phyloP scores from a whole-genome alignment of 1,140 invertebrate genomes.

The Drosophila kanapiae region DNA sequence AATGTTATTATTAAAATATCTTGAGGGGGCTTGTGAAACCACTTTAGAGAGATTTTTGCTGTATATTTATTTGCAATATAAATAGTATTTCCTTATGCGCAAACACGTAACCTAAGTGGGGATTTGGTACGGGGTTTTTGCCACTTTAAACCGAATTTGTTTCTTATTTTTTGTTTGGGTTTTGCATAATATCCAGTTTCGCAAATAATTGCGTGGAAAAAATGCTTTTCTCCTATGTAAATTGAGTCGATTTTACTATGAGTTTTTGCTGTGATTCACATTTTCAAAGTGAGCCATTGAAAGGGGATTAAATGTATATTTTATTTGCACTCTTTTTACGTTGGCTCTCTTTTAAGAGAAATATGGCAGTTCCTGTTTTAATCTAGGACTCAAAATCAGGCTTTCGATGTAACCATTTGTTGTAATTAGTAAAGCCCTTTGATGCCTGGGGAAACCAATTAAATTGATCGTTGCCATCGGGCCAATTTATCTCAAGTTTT shows the following conservation, averaged over 20 bases:
- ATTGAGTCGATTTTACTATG: background rate
- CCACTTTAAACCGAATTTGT: background rate
- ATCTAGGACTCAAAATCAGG: background rate
- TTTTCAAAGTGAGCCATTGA: background rate
- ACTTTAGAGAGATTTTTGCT: background rate
- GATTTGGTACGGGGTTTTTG: background rate
- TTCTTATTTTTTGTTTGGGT: background rate
- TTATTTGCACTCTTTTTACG: background rate
- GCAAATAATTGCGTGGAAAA: background rate
- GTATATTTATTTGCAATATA: background rate
- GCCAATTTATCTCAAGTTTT: conserved; percentile 36
- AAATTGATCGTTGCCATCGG: conserved; percentile 20
- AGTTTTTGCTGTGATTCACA: background rate
- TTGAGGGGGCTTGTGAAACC: background rate
- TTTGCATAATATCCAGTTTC: background rate
- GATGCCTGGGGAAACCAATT: conserved; percentile 18
- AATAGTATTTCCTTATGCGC: too few relatives aligned
- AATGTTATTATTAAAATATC: background rate
- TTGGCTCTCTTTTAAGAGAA: too few relatives aligned
- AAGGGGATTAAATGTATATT: background rate
- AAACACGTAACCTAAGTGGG: too few relatives aligned
- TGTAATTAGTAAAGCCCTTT: background rate
- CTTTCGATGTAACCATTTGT: background rate
- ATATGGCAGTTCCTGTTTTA: too few relatives aligned
- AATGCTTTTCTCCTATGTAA: background rate